These are phyloP conservation scores for Sympetrum striolatum DNA, from an alignment of 2,888 invertebrate genomes.

Conservation along the genomic window DNA sequence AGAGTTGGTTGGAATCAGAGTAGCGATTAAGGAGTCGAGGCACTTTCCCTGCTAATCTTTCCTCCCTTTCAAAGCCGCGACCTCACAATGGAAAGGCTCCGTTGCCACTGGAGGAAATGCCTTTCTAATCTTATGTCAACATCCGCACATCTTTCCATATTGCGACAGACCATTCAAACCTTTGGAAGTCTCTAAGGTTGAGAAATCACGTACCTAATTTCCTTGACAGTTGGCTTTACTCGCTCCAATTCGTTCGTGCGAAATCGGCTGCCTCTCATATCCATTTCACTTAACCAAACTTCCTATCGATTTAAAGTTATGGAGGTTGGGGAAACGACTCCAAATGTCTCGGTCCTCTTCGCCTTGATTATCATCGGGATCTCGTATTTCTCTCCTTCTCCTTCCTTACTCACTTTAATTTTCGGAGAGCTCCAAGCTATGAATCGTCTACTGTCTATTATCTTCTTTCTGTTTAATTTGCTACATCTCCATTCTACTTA, in stretches of 20 bases:
- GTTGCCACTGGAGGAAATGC: background rate
- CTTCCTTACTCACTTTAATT: no score
- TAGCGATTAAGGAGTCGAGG: background rate
- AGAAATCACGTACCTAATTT: constrained; percentile 21
- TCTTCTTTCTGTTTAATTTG: no score
- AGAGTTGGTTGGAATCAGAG: background rate
- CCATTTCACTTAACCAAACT: background rate
- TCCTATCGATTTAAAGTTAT: background rate
- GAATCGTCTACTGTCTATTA: no score
- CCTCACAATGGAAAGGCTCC: background rate
- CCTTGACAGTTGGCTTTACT: background rate
- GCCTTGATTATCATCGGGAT: background rate
- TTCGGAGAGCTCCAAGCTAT: no score
- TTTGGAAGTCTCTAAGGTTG: background rate
- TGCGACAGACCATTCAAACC: background rate
- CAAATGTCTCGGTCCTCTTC: background rate
- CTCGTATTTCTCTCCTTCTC: background rate
- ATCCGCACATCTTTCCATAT: background rate
- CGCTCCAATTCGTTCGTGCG: background rate
- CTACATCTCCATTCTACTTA: no score
- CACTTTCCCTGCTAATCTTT: background rate
- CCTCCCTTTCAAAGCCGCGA: background rate
- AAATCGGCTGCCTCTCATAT: background rate
- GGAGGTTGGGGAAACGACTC: background rate
- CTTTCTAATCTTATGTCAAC: background rate